Base-by-base conservation (phyloP, 2,888 invertebrate species). In the Polia nebulosa region DNA sequence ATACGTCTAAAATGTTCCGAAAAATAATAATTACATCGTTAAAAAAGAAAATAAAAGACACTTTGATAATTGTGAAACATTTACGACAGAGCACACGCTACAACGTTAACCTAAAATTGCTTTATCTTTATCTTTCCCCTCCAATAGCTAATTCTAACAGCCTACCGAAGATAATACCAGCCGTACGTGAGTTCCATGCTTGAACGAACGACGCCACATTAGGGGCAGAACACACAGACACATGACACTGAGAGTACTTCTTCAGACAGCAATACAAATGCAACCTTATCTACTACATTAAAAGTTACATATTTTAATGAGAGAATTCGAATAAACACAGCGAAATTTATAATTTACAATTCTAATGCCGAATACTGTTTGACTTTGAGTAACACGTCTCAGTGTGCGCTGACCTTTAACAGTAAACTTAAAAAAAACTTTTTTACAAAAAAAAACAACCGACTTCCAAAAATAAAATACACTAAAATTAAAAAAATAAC, bases 51-150 rank as follows among this genome's bases (percentile, higher is more conserved):
- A 32, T 39, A 20, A 56, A 7, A n/a, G 13, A 17, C 13, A 39
- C 41, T 7, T 36, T 5, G 32, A 61, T 78, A 52, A 57, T 49
- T 59, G 9, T 29, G 7, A 20, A 51, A n/a, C 9, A 57, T 57
- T 47, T 25, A 67, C 27, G 13, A 25, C 3, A 22, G 41, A 55
- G 32, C 47, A 36, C n/a, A 59, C 13, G 36, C 22, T 22, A 29
- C 29, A 59, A 20, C 32, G 22, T 47, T 49, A 36, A 17, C n/a
- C 45, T 60, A 13, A 60, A 57, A 45, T 39, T 45, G 52, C 39
- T 68, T 79, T 78, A 74, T 70, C 59, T 59, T 70, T 62, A 62
- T 64, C 76, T 70, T 80, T 80, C 63, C 76, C 15, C 63, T 80
- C 39, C 53, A 51, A 49, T 80, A 52, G 64, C 36, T 80, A 75